Evolutionary conservation across 2,888 invertebrate genomes (phyloP).

Genomic region (Drosophila flavopinicola): DNA sequence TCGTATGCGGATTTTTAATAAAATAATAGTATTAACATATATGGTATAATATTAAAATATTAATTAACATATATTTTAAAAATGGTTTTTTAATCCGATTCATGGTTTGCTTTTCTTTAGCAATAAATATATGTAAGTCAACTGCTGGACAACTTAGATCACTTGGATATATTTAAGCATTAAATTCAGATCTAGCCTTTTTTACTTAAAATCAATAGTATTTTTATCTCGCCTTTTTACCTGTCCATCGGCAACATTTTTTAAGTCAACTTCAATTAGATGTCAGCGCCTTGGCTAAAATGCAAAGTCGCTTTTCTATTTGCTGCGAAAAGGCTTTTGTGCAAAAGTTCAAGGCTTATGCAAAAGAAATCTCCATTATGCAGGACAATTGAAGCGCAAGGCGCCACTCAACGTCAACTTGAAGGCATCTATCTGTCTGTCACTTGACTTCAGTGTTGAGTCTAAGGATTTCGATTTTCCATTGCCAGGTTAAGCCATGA

Average conservation of each 20-base stretch:
- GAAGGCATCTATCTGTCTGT: constrained; percentile 37
- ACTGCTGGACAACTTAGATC: too few species aligned
- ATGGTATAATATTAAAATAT: too few species aligned
- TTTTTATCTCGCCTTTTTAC: background rate
- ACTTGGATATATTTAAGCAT: too few species aligned
- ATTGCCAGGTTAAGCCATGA: constrained; percentile 4
- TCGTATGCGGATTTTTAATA: too few species aligned
- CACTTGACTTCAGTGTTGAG: constrained; percentile 33
- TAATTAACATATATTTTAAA: too few species aligned
- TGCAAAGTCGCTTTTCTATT: constrained; percentile 66
- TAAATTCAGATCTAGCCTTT: background rate
- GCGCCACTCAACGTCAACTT: constrained; percentile 53
- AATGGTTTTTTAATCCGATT: too few species aligned
- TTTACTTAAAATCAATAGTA: constrained; percentile 19
- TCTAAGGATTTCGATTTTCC: constrained; percentile 30
- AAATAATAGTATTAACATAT: too few species aligned
- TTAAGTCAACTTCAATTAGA: constrained; percentile 70
- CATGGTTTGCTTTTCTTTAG: too few species aligned
- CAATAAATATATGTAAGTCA: too few species aligned
- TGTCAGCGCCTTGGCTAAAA: constrained; percentile 37
- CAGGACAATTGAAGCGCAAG: constrained; percentile 70
- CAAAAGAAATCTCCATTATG: constrained; percentile 64
- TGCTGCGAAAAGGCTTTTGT: constrained; percentile 46
- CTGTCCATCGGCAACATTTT: constrained; percentile 39
- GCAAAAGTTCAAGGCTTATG: constrained; percentile 56